Percentiles rank a stretch among this genome's conserved stretches.
These are phyloP conservation scores for Sclerurus mexicanus DNA, from an alignment of 2,113 vertebrate species.

Conservation along the genomic window DNA sequence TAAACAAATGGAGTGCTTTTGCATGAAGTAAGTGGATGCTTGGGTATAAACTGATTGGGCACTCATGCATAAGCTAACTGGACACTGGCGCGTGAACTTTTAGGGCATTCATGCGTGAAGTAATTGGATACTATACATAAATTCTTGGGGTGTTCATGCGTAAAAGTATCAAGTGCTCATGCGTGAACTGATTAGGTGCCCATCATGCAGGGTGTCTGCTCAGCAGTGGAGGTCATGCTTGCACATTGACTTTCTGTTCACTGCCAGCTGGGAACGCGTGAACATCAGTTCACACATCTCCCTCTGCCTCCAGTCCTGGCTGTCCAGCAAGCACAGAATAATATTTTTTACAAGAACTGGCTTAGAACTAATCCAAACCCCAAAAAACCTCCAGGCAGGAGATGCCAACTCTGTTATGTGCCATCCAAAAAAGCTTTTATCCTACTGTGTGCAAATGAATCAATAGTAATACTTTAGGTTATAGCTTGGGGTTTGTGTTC, in stretches of 20 bases:
- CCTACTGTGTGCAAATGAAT: background rate
- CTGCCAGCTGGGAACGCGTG: background rate
- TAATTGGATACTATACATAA: background rate
- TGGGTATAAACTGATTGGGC: background rate
- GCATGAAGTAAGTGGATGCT: background rate
- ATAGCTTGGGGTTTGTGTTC: background rate
- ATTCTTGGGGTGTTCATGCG: background rate
- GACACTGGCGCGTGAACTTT: background rate
- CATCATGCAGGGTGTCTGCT: background rate
- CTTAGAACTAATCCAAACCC: background rate
- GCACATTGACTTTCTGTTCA: background rate
- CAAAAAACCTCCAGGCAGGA: background rate
- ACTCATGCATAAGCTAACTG: background rate
- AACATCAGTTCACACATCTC: background rate
- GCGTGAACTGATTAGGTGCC: background rate
- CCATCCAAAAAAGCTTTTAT: background rate
- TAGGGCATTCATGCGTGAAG: background rate
- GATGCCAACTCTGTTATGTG: background rate
- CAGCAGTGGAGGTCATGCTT: background rate
- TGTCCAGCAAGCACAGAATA: background rate
- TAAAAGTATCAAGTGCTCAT: accelerated
- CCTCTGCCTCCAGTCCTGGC: background rate
- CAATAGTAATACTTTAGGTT: background rate
- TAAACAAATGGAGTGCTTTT: background rate
- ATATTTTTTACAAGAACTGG: background rate